phyloP scores from a whole-genome alignment of 2,888 invertebrate species.

The Agrotis puta region DNA sequence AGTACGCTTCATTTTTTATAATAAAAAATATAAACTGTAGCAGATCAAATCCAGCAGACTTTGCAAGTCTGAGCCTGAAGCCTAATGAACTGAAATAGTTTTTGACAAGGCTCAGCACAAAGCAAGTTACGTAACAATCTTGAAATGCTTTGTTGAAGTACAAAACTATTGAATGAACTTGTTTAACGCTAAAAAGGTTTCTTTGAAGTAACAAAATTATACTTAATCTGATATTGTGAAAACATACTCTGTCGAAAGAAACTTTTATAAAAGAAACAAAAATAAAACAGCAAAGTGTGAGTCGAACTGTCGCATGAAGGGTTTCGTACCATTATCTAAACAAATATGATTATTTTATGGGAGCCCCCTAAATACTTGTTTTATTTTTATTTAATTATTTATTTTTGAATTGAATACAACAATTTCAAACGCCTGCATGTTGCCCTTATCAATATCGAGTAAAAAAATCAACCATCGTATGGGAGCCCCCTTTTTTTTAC shows the following conservation, averaged over 20 bases:
- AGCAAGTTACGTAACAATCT: conserved; percentile 3
- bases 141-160: neutral
- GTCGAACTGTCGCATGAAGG: too few relatives aligned
- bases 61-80: neutral
- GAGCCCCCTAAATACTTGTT: too few relatives aligned
- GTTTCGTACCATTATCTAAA: too few relatives aligned
- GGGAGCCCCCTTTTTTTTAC: too few relatives aligned
- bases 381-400: too few relatives aligned
- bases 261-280: conserved; percentile 12
- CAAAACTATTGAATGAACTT: conserved; percentile 2
- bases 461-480: too few relatives aligned
- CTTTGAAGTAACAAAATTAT: conserved; percentile 24
- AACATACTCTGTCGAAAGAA: conserved; percentile 38
- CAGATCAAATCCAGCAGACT: neutral
- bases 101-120: neutral
- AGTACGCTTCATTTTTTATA: too few relatives aligned
- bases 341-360: too few relatives aligned
- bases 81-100: neutral
- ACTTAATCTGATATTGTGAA: neutral
- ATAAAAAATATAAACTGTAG: neutral
- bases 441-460: too few relatives aligned
- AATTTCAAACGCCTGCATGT: too few relatives aligned
- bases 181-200: neutral
- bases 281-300: too few relatives aligned
- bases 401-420: too few relatives aligned